These are phyloP conservation scores for Trachymyrmex cornetzi DNA, from an alignment of 1,140 invertebrate genomes.

Conservation along the genomic window DNA sequence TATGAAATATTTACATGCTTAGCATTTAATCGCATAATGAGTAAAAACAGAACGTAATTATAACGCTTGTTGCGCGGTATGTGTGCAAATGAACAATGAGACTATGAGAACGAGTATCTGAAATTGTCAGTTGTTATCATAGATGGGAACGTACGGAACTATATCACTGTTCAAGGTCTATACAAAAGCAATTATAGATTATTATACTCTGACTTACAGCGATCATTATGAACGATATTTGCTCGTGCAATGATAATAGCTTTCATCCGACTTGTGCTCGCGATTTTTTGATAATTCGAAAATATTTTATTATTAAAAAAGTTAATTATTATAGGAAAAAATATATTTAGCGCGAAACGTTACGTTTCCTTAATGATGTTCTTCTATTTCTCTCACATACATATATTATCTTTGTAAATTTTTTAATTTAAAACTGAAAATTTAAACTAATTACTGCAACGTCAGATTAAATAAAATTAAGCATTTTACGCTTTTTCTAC, in stretches of 20 bases:
- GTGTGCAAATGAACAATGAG: conserved; percentile 6
- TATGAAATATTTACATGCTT: background rate
- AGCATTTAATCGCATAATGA: background rate
- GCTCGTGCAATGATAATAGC: background rate
- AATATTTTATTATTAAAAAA: background rate
- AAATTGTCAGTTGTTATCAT: background rate
- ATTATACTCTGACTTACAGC: conserved; percentile 2
- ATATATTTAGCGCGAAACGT: background rate
- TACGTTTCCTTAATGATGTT: background rate
- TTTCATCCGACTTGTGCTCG: background rate
- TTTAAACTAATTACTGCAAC: background rate
- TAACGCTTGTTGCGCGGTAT: background rate
- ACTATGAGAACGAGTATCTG: background rate
- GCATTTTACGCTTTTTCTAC: background rate
- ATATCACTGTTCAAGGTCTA: background rate
- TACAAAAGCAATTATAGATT: conserved; percentile 35
- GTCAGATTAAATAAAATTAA: background rate
- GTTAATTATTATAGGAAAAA: background rate
- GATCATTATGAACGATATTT: background rate
- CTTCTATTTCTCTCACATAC: background rate
- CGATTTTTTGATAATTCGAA: background rate
- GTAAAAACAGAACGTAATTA: background rate
- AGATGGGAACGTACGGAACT: background rate
- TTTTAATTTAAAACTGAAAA: conserved; percentile 1
- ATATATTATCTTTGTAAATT: background rate